A percentile compares a stretch with the other conserved stretches of the same genome.
Conservation (phyloP, 2,113 vertebrate species). For the Genyomyrus donnyi region DNA sequence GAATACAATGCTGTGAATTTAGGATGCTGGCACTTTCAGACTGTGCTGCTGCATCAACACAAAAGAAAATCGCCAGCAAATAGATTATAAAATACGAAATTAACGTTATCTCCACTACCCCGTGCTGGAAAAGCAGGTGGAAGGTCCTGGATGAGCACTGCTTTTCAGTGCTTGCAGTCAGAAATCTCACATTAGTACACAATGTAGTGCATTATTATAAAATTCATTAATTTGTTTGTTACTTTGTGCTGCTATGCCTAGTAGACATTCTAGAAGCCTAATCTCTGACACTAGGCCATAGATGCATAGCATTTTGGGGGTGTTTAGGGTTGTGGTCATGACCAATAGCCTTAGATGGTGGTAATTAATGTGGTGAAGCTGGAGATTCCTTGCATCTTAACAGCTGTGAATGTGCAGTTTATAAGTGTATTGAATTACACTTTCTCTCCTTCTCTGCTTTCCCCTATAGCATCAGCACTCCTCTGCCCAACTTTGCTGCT, state of each 20-base stretch:
- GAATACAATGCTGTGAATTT: background rate
- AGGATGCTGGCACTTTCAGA: background rate
- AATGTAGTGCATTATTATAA: background rate
- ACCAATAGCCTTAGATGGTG: background rate
- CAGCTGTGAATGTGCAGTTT: background rate
- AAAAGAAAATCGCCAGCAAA: background rate
- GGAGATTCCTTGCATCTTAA: background rate
- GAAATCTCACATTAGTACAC: background rate
- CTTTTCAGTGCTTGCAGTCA: background rate
- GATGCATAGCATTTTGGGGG: background rate
- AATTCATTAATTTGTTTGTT: background rate
- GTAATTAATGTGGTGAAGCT: background rate
- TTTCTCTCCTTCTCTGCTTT: background rate
- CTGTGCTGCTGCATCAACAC: background rate
- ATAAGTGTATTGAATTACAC: background rate
- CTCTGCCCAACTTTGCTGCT: constrained; percentile 77
- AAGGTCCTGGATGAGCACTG: background rate
- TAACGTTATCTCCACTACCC: background rate
- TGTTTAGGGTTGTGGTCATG: background rate
- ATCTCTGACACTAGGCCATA: background rate
- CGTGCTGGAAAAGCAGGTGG: background rate
- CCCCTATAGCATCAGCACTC: constrained; percentile 74
- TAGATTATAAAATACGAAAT: background rate
- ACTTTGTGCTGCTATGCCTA: background rate
- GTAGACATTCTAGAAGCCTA: background rate